Evolutionary conservation across 2,888 invertebrate genomes (phyloP), one percentile per base, ranked within the genome.

Genomic region (Sicus ferrugineus): DNA sequence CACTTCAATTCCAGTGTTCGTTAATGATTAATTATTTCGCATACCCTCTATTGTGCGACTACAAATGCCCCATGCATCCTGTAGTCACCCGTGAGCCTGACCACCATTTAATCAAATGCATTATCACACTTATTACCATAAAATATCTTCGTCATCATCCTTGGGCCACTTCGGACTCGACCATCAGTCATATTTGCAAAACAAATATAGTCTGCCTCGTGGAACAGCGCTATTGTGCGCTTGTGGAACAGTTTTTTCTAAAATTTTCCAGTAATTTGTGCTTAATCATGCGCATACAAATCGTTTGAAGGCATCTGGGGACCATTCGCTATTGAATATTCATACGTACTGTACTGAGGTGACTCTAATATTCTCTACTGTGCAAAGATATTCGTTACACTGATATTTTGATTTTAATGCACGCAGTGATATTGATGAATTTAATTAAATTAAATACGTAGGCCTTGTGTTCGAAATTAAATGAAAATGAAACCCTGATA

Each of bases 21-120:
- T 31, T 50, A 28, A 64, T 64, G 64, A 64, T 52, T 64, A 64
- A 64, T 64, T 30, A n/a, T n/a, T n/a, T n/a, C n/a, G n/a, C n/a
- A n/a, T n/a, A 50, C 16, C 14, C 11, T 30, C 9, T 5, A n/a
- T 31, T 21, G 31, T 30, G n/a, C 28, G n/a, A 16, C 28, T 19
- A 48, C 28, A 28, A 30, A 46, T 62, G 31, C 30, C 28, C 34
- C n/a, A 34, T 34, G 34, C 31, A 34, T n/a, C 31, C 19, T 34
- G 34, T 14, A 34, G 34, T 34, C 14, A 34, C n/a, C n/a, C n/a
- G n/a, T n/a, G 34, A 34, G 42, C 16, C 42, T 4, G 16, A 42
- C n/a, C 42, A 42, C 42, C 34, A 14, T 9, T 9, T 34, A 34
- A 34, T 34, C 34, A 9, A n/a, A 34, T 34, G 38, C 59, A 31